Evolutionary conservation across 2,797 vertebrate species (phyloP).

Genomic region (Brachyalestes nurse): DNA sequence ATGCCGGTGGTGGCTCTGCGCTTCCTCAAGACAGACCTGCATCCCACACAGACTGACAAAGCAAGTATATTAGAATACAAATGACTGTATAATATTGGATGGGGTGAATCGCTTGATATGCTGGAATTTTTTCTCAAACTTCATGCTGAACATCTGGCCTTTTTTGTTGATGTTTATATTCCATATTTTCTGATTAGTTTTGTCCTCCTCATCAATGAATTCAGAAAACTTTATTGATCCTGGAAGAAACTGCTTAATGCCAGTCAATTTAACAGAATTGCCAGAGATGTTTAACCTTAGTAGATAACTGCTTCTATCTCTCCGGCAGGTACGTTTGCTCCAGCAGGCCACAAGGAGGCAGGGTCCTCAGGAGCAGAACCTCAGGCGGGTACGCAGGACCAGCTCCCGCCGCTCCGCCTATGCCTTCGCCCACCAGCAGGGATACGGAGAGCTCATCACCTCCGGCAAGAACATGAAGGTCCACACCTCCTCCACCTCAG

Average conservation of each 20-base stretch:
- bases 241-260: too few species aligned
- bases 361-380: constrained; percentile 71
- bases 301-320: neutral
- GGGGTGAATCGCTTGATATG: neutral
- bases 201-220: too few species aligned
- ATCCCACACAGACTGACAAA: constrained; percentile 69
- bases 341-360: constrained; percentile 78
- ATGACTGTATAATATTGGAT: neutral
- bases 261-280: neutral
- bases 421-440: constrained; percentile 86
- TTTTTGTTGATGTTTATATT: neutral
- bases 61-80: constrained; percentile 30
- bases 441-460: constrained; percentile 85
- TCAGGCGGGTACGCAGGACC: constrained; percentile 78
- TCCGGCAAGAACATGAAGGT: constrained; percentile 85
- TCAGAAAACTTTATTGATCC: too few species aligned
- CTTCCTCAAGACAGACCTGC: constrained; percentile 79
- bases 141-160: neutral
- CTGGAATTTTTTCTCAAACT: neutral
- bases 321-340: constrained; percentile 75
- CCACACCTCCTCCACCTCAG: constrained; percentile 57
- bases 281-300: neutral
- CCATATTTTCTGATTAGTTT: neutral
- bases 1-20: constrained; percentile 77
- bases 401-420: constrained; percentile 84